A percentile compares a stretch with the other conserved stretches of the same genome.
These are phyloP conservation scores for Tangara arthus DNA, from an alignment of 2,797 vertebrate species.

Conservation along the genomic window DNA sequence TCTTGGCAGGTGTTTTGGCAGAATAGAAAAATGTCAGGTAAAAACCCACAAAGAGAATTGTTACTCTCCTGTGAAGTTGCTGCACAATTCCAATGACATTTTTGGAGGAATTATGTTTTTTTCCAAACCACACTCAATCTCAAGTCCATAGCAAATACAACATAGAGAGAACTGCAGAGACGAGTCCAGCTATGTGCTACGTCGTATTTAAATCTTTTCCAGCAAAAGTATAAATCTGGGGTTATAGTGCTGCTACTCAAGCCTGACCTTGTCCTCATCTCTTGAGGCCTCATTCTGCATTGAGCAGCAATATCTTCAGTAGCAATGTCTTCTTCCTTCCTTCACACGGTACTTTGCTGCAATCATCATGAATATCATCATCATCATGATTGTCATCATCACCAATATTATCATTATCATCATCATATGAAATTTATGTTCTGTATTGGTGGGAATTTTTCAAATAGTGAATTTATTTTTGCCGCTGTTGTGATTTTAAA, in stretches of 20 bases:
- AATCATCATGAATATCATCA: background rate
- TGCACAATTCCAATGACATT: background rate
- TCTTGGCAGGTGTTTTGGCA: background rate
- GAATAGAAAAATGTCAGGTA: background rate
- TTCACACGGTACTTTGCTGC: background rate
- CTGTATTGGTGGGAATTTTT: background rate
- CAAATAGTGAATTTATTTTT: background rate
- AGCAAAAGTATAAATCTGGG: background rate
- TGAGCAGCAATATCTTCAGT: background rate
- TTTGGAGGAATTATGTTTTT: fast-evolving
- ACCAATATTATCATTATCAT: background rate
- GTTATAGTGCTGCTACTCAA: background rate
- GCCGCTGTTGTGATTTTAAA: background rate
- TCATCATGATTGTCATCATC: background rate
- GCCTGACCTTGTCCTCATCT: background rate
- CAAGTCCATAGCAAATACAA: background rate
- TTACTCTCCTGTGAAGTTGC: background rate
- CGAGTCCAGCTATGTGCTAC: fast-evolving
- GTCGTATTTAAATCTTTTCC: background rate
- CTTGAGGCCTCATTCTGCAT: background rate
- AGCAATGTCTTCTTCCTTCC: background rate
- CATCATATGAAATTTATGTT: background rate
- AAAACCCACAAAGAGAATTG: background rate
- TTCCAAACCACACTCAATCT: background rate
- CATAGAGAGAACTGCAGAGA: background rate